Percentiles rank a stretch among this genome's conserved stretches.
These are phyloP conservation scores for Mya arenaria DNA, from an alignment of 1,140 invertebrate genomes.

Conservation along the genomic window DNA sequence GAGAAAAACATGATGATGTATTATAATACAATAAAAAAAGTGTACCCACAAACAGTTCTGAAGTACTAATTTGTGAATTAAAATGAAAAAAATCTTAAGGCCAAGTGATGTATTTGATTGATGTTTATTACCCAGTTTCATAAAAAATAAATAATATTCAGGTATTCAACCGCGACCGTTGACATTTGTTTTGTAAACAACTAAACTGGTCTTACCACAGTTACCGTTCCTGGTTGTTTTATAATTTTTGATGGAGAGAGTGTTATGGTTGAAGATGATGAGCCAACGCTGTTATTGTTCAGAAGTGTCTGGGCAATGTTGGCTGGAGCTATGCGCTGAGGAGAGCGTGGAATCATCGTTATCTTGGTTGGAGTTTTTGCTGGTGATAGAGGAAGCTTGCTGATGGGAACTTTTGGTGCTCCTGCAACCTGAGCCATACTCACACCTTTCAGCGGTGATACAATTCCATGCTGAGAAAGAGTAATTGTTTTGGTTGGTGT, in stretches of 20 bases:
- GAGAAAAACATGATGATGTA: not conserved
- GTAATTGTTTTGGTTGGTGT: slow-evolving; percentile 87
- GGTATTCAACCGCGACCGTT: too few species aligned
- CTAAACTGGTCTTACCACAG: slow-evolving; percentile 64
- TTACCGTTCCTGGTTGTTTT: slow-evolving; percentile 71
- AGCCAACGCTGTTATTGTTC: slow-evolving; percentile 47
- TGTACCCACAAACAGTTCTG: not conserved
- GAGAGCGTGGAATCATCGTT: slow-evolving; percentile 80
- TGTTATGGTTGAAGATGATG: slow-evolving; percentile 83
- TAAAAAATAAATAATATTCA: too few species aligned
- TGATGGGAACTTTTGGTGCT: slow-evolving; percentile 75
- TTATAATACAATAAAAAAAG: not conserved
- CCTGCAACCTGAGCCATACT: slow-evolving; percentile 52
- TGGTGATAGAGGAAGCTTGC: slow-evolving; percentile 78
- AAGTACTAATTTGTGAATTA: not conserved
- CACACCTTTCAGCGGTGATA: slow-evolving; percentile 66
- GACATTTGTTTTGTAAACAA: too few species aligned
- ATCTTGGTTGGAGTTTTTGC: slow-evolving; percentile 79
- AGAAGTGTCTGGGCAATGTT: slow-evolving; percentile 27
- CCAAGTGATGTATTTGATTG: too few species aligned
- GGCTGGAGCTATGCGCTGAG: slow-evolving; percentile 77
- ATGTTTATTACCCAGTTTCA: too few species aligned
- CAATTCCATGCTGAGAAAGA: slow-evolving; percentile 83
- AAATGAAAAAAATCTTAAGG: not conserved
- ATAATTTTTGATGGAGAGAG: slow-evolving; percentile 80